Conservation (phyloP, 2,797 vertebrate species). For the Morus bassanus region DNA sequence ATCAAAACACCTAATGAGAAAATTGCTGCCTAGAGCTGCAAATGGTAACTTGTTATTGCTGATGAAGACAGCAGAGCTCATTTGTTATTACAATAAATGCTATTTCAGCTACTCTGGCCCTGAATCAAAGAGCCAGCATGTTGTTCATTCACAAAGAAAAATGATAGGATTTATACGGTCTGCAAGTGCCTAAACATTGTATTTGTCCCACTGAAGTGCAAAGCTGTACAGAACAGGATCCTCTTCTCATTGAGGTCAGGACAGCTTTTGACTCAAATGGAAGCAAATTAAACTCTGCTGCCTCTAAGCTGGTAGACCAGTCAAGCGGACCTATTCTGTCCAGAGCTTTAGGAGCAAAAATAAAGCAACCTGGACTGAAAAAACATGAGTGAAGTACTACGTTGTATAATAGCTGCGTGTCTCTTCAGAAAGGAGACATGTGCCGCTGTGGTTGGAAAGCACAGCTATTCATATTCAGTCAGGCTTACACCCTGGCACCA, state of each 20-base stretch:
- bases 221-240: background rate
- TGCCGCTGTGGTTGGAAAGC: background rate
- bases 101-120: background rate
- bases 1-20: slow-evolving; percentile 34
- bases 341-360: background rate
- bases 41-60: background rate
- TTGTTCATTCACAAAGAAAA: background rate
- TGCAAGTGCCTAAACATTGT: background rate
- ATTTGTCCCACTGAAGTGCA: background rate
- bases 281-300: background rate
- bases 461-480: background rate
- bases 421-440: background rate
- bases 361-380: background rate
- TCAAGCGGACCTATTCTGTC: background rate
- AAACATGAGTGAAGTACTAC: background rate
- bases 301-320: background rate
- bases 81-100: background rate
- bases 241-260: background rate
- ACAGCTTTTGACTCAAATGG: background rate
- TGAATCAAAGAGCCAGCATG: background rate
- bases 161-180: background rate
- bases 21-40: background rate
- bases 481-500: background rate
- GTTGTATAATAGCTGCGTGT: background rate
- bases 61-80: background rate